Conservation (phyloP, 2,797 vertebrate genomes). For the Bovichtus diacanthus region DNA sequence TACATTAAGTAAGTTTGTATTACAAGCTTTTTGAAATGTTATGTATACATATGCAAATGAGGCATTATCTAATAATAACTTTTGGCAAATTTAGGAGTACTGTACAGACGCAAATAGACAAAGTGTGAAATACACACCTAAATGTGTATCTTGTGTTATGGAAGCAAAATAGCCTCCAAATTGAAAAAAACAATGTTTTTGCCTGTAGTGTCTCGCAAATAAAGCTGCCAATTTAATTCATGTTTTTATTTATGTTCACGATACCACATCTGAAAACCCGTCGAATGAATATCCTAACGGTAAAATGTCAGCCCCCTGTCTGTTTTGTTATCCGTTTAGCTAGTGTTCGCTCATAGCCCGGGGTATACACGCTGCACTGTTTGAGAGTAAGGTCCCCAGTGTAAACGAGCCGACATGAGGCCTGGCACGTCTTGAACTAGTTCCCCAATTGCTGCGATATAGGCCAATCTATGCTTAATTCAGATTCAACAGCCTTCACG, state of each 20-base stretch:
- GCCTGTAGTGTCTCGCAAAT: too few species aligned
- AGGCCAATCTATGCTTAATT: slow-evolving; percentile 87
- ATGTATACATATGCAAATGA: too few species aligned
- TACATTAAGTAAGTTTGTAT: too few species aligned
- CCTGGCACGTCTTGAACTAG: slow-evolving; percentile 78
- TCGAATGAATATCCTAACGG: neutral
- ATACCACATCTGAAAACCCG: neutral
- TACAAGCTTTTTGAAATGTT: too few species aligned
- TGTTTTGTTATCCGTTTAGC: neutral
- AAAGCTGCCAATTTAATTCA: neutral
- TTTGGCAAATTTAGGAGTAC: too few species aligned
- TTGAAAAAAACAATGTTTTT: too few species aligned
- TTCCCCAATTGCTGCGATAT: slow-evolving; percentile 78
- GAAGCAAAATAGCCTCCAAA: too few species aligned
- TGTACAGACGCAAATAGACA: too few species aligned
- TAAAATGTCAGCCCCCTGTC: neutral
- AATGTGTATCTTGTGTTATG: too few species aligned
- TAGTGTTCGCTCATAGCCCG: slow-evolving; percentile 1
- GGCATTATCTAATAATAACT: too few species aligned
- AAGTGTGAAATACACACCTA: too few species aligned
- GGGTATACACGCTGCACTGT: slow-evolving; percentile 12
- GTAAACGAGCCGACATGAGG: slow-evolving; percentile 66
- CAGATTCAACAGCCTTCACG: slow-evolving; percentile 75
- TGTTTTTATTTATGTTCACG: neutral
- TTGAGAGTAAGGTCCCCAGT: slow-evolving; percentile 45